Evolutionary conservation across 92 coral and sea anemone species (phyloP), one percentile per base, ranked within the genome.

Genomic region (Paramuricea clavata): DNA sequence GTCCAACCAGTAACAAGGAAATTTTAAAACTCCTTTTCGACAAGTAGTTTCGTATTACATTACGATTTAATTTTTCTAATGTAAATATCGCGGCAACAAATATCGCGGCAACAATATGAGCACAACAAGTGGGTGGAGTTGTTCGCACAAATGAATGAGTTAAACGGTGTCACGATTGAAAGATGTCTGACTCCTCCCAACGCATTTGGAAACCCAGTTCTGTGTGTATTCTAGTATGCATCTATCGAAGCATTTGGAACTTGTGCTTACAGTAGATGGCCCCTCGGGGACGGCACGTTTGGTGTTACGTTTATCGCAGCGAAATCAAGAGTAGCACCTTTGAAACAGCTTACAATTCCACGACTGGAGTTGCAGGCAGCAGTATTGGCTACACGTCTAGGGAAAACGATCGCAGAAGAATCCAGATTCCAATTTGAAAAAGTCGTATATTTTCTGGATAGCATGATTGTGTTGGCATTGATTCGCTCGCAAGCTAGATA

Each of bases 241-340:
- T 91, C 94, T 15, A 1, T 54, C 23, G 67, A 80, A 0, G 88
- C 93, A 3, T 82, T 90, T 30, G 93, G 93, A 60, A 81, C 92
- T 3, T 90, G 91, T 60, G 93, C 93, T 4, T 90, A 90, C 71
- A 32, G 36, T 19, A 60, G 90, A 27, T 67, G 78, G 90, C 39
- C 30, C 34, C 31, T 65, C 17, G 5, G 42, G 19, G 60, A 83
- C 41, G 81, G 87, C 57, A 56, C 27, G 17, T 85, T 13, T 44
- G 81, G 50, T 26, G 92, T 85, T 4, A 76, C 30, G 27, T 86
- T 89, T 43, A 61, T 81, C 0, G 86, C 92, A 19, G 94, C 94
- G 5, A 41, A 74, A 13, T 41, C 80, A 9, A 74, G 80, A 74
- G 80, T 74, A 13, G 80, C n/a, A n/a, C n/a, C n/a, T n/a, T n/a